Evolutionary conservation across 2,888 invertebrate species (phyloP).

Genomic region (Macaria liturata): DNA sequence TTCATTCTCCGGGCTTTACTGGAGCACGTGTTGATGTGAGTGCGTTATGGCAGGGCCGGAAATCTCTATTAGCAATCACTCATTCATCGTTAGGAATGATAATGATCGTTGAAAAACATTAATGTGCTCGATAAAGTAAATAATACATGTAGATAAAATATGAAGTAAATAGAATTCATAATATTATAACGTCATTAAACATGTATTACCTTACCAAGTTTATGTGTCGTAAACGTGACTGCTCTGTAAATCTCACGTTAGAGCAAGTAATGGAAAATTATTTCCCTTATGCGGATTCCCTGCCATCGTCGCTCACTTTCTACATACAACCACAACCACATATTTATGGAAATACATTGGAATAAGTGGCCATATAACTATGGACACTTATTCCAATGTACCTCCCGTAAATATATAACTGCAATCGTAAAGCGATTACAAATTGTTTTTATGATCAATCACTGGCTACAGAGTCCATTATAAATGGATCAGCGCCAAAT

Average conservation of each 20-base stretch:
- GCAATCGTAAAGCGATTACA: conserved; percentile 33
- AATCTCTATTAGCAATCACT: conserved; percentile 35
- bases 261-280: conserved; percentile 9
- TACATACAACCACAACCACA: conserved; percentile 27
- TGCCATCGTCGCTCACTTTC: conserved; percentile 26
- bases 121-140: conserved; percentile 18
- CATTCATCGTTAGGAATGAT: conserved; percentile 32
- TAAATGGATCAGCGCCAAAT: conserved; percentile 43
- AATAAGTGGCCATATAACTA: too few species aligned
- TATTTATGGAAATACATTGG: too few species aligned
- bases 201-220: too few species aligned
- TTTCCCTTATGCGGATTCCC: conserved; percentile 29
- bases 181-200: too few species aligned
- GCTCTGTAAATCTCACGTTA: conserved; percentile 15
- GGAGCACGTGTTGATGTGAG: conserved; percentile 34
- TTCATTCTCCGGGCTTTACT: conserved; percentile 38
- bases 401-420: not conserved
- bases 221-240: conserved; percentile 15
- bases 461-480: conserved; percentile 36
- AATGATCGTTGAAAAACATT: conserved; percentile 23
- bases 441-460: conserved; percentile 46
- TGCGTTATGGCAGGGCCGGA: conserved; percentile 31
- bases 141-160: not conserved
- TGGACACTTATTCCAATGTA: not conserved
- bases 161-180: too few species aligned